Base-by-base conservation (phyloP, 1,140 invertebrate species). In the Zaprionus africanus region DNA sequence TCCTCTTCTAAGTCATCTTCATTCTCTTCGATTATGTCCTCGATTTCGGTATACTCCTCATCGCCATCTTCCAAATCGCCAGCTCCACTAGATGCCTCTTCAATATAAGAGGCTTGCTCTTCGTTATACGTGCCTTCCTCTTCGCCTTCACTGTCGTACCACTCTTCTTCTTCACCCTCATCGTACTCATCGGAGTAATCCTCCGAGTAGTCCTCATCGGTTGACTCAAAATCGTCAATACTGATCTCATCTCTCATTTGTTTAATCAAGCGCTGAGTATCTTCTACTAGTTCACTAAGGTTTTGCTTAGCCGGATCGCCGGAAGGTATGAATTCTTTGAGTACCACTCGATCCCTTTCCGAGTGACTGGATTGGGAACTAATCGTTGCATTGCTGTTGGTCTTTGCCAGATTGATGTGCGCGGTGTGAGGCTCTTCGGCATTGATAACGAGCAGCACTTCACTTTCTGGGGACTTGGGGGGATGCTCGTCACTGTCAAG, bases 181-280 rank as follows among this genome's bases (percentile, higher is more conserved):
- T 93, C 82, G 19, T 83, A 78, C 17, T 87, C 90, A 28, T 91
- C 93, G 24, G 92, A 91, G 74, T 95, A 93, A 74, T 94, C 94
- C 17, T 93, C 93, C 26, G 92, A 93, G 53, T 93, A 93, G 22
- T 94, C 93, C 24, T 94, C 93, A 65, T 93, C 93, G 5, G 86
- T 90, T 63, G 93, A 93, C 71, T 94, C 94, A 74, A 94, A 94
- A 58, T 94, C 94, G 86, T 95, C 94, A 61, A 94, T 94, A 79
- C 94, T 94, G 67, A 95, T 94, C 93, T 95, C 94, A 70, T 94
- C 94, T 84, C 94, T 94, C 94, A 95, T 95, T 93, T 94, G 94
- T 69, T 95, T 94, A 54, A 95, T 94, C 64, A 95, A 72, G 38
- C 93, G 93, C 82, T 95, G 94, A 11, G 94, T 95, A 56, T 94